phyloP scores from a whole-genome alignment of 1,140 invertebrate species.

The Paracyclopina nana region DNA sequence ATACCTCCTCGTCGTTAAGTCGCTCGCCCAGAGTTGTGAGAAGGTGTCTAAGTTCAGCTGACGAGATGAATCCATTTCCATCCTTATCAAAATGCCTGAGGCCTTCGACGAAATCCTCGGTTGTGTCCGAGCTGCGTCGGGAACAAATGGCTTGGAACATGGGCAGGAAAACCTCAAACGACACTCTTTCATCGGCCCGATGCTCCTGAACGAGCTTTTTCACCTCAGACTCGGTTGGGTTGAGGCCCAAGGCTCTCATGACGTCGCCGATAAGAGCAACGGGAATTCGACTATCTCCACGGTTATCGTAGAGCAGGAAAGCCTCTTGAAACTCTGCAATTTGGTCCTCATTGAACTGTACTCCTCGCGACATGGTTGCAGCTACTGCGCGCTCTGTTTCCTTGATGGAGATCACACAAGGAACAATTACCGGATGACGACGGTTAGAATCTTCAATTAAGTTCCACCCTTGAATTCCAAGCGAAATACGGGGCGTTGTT shows the following conservation, averaged over 20 bases:
- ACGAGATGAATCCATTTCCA: conserved; percentile 92
- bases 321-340: conserved; percentile 44
- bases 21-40: conserved; percentile 83
- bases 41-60: conserved; percentile 88
- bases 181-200: conserved; percentile 82
- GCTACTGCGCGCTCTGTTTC: no score
- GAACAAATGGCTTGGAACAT: conserved; percentile 86
- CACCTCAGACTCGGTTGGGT: conserved; percentile 93
- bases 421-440: no score
- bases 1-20: conserved; percentile 61
- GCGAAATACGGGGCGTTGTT: no score
- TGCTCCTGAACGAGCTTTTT: conserved; percentile 87
- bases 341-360: conserved; percentile 15
- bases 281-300: conserved; percentile 94
- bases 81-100: conserved; percentile 96
- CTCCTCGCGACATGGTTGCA: no score
- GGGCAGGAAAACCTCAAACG: conserved; percentile 94
- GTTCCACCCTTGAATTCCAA: no score
- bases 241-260: conserved; percentile 80
- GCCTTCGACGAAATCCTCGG: conserved; percentile 91
- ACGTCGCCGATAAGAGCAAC: conserved; percentile 91
- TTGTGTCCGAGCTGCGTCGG: conserved; percentile 66
- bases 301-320: conserved; percentile 86
- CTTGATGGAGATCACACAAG: no score
- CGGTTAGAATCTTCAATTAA: no score